Evolutionary conservation across 1,140 invertebrate species (phyloP), one percentile per base, ranked within the genome.

Genomic region (Chymomyza costata): DNA sequence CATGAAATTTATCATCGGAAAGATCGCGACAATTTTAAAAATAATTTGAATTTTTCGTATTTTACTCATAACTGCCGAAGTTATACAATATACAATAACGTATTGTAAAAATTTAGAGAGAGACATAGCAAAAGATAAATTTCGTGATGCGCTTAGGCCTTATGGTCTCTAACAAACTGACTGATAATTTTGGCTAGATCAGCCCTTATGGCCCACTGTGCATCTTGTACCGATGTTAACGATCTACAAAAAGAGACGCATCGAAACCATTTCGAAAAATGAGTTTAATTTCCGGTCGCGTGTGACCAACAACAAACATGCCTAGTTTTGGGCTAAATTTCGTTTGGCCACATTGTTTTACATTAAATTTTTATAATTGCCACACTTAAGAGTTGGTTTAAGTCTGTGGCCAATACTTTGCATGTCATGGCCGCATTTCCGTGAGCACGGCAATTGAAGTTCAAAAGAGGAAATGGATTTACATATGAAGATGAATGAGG

Each of bases 201-300:
- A n/a, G n/a, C n/a, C n/a, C n/a, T n/a, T n/a, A n/a, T n/a, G n/a
- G n/a, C n/a, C n/a, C n/a, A n/a, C n/a, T n/a, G n/a, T n/a, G n/a
- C n/a, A n/a, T n/a, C n/a, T n/a, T n/a, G n/a, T n/a, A 38, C 28
- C 21, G 17, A 62, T 57, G 47, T 38, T 64, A 54, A 67, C 65
- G 51, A 56, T 67, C 17, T 25, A 3, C 18, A n/a, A n/a, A n/a
- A n/a, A n/a, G n/a, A n/a, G n/a, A n/a, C n/a, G n/a, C n/a, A n/a
- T n/a, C n/a, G n/a, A n/a, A n/a, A n/a, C 60, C 62, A 70, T 64
- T 59, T 63, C 49, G 49, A 39, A 65, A 82, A 82, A 82, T 73
- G 62, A 45, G 58, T 48, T 62, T 70, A 73, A 82, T 82, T 82
- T 82, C 78, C 78, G 78, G 71, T 82, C 71, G 78, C 78, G 78